Evolutionary conservation across 2,888 invertebrate species (phyloP).

Genomic region (Pheosia gnoma): DNA sequence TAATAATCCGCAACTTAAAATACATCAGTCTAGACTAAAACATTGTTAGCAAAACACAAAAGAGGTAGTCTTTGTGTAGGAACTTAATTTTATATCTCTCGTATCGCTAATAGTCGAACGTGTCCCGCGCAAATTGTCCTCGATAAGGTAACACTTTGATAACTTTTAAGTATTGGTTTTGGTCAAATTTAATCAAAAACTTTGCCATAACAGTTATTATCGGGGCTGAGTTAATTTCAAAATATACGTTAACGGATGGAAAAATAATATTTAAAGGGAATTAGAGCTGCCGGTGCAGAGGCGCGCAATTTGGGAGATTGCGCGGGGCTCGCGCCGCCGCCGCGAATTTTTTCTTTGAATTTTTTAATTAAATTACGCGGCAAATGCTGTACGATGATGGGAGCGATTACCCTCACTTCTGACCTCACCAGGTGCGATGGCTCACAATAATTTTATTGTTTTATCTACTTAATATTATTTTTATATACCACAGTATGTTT

Average conservation of each 20-base stretch:
- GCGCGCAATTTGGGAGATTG: slow-evolving; percentile 79
- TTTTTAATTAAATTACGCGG: slow-evolving; percentile 82
- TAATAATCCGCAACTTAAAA: background rate
- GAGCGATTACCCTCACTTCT: slow-evolving; percentile 45
- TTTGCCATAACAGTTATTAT: slow-evolving; percentile 75
- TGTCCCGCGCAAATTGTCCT: slow-evolving; percentile 54
- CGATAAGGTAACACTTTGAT: slow-evolving; percentile 62
- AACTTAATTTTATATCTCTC: slow-evolving; percentile 21
- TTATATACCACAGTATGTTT: no score
- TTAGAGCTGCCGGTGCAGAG: slow-evolving; percentile 72
- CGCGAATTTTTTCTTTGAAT: slow-evolving; percentile 77
- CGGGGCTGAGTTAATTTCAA: slow-evolving; percentile 72
- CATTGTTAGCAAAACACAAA: slow-evolving; percentile 38
- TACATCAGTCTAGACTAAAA: slow-evolving; percentile 31
- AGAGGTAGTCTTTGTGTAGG: slow-evolving; percentile 31
- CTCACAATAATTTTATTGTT: no score
- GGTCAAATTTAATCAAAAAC: slow-evolving; percentile 77
- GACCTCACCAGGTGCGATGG: slow-evolving; percentile 20
- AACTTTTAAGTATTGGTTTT: slow-evolving; percentile 82
- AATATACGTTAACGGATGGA: slow-evolving; percentile 77
- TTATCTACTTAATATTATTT: no score
- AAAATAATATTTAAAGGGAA: slow-evolving; percentile 79
- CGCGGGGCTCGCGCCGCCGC: slow-evolving; percentile 48
- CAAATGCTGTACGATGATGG: slow-evolving; percentile 73
- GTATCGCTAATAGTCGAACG: slow-evolving; percentile 20